phyloP scores from a whole-genome alignment of 2,888 invertebrate genomes.

The Tiliacea citrago region DNA sequence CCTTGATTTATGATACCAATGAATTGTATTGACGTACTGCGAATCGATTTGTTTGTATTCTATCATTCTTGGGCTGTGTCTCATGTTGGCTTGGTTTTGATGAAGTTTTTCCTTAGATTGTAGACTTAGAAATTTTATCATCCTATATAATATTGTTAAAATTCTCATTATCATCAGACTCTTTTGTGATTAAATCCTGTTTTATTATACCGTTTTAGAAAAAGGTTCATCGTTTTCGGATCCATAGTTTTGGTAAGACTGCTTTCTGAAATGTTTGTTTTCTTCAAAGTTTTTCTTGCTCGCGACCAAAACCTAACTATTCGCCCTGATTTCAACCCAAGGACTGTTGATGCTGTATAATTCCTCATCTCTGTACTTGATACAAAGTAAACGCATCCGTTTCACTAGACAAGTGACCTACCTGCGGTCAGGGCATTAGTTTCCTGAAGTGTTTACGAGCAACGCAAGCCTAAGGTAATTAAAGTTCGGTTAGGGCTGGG shows the following conservation, averaged over 20 bases:
- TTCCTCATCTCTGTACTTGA: conserved; percentile 48
- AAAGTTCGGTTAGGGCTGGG: conserved; percentile 82
- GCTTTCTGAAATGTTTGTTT: too few relatives aligned
- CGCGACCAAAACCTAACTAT: background rate
- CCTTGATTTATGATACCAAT: conserved; percentile 72
- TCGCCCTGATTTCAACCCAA: background rate
- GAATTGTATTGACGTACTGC: conserved; percentile 55
- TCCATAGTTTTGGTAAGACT: background rate
- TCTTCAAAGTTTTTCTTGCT: background rate
- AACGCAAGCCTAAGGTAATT: conserved; percentile 83
- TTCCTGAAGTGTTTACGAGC: conserved; percentile 82
- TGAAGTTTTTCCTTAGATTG: background rate
- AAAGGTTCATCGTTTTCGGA: too few relatives aligned
- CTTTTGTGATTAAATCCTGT: background rate
- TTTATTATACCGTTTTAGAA: background rate
- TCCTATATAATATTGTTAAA: background rate
- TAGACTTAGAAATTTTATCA: background rate
- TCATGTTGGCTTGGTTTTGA: conserved; percentile 13
- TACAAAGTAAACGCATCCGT: conserved; percentile 68
- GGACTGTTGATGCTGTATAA: background rate
- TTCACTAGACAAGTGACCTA: conserved; percentile 78
- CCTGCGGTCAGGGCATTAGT: conserved; percentile 87
- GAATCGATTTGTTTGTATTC: conserved; percentile 49
- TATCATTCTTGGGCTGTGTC: conserved; percentile 25
- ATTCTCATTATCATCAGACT: background rate